A percentile compares a stretch with the other conserved stretches of the same genome.
Evolutionary conservation across 2,113 vertebrate species (phyloP).

Genomic region (Clupea harengus): DNA sequence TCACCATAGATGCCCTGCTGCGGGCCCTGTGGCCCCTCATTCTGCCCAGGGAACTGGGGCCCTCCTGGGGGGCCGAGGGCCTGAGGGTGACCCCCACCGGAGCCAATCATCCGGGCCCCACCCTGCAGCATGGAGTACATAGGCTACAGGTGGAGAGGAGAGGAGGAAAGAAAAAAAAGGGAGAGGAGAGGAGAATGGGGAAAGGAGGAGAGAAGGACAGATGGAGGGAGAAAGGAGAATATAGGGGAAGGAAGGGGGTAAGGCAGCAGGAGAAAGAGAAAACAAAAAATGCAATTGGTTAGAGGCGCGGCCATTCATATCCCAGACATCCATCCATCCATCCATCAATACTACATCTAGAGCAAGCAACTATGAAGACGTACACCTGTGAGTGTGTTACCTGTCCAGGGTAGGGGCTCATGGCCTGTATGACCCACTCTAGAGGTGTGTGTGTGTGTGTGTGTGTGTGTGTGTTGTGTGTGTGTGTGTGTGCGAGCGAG

Average conservation of each 20-base stretch:
- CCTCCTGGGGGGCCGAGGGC: conserved; percentile 81
- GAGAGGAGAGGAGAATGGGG: not conserved
- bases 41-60: conserved; percentile 80
- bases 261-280: not conserved
- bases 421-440: too few species aligned
- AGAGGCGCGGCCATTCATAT: too few species aligned
- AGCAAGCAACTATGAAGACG: too few species aligned
- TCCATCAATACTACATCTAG: too few species aligned
- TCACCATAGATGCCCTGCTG: conserved; percentile 86
- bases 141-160: conserved; percentile 43
- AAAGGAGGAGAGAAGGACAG: not conserved
- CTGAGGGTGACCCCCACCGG: conserved; percentile 83
- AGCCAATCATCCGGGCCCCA: conserved; percentile 82
- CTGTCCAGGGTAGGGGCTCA: too few species aligned
- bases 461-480: too few species aligned
- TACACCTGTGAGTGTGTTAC: too few species aligned
- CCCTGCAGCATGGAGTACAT: conserved; percentile 85
- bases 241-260: not conserved
- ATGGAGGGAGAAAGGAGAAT: not conserved
- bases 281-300: too few species aligned
- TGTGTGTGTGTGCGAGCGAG: too few species aligned
- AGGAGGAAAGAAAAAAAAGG: not conserved
- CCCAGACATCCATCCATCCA: too few species aligned
- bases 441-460: too few species aligned
- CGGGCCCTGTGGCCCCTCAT: conserved; percentile 79